phyloP scores from a whole-genome alignment of 2,888 invertebrate species.

The Auanema sp. region DNA sequence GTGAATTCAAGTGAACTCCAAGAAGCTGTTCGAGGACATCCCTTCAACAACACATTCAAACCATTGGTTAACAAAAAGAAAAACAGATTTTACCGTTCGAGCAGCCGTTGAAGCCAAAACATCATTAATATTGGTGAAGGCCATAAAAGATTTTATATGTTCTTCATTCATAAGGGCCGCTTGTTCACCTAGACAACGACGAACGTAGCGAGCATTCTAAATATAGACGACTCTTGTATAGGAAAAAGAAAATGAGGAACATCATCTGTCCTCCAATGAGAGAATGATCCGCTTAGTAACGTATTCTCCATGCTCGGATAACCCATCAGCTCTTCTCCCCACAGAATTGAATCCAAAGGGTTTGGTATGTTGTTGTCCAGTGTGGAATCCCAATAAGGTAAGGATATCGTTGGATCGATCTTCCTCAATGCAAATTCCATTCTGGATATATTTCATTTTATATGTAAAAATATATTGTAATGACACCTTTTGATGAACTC shows the following conservation, averaged over 20 bases:
- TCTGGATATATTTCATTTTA: background rate
- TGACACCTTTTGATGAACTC: slow-evolving; percentile 20
- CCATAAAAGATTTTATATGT: background rate
- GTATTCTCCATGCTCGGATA: slow-evolving; percentile 14
- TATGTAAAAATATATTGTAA: no score
- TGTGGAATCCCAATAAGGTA: slow-evolving; percentile 63
- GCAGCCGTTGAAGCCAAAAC: background rate
- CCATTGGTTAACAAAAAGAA: background rate
- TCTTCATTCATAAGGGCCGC: no score
- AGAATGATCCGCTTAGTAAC: slow-evolving; percentile 45
- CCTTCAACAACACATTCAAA: background rate
- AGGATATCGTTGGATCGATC: slow-evolving; percentile 49
- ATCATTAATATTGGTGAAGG: background rate
- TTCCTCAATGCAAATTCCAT: slow-evolving; percentile 57
- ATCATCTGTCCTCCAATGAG: slow-evolving; percentile 45
- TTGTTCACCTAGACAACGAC: no score
- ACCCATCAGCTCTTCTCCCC: slow-evolving; percentile 22
- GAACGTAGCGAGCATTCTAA: no score
- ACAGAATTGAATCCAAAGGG: slow-evolving; percentile 10
- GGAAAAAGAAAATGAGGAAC: background rate
- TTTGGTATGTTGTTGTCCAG: slow-evolving; percentile 44
- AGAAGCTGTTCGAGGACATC: slow-evolving; percentile 3
- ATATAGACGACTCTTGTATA: no score
- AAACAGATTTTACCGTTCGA: background rate
- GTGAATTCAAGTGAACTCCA: slow-evolving; percentile 38